Percentiles rank a stretch among this genome's conserved stretches.
Conservation (phyloP, 2,113 vertebrate species). For the Coptodon bakossiorum region DNA sequence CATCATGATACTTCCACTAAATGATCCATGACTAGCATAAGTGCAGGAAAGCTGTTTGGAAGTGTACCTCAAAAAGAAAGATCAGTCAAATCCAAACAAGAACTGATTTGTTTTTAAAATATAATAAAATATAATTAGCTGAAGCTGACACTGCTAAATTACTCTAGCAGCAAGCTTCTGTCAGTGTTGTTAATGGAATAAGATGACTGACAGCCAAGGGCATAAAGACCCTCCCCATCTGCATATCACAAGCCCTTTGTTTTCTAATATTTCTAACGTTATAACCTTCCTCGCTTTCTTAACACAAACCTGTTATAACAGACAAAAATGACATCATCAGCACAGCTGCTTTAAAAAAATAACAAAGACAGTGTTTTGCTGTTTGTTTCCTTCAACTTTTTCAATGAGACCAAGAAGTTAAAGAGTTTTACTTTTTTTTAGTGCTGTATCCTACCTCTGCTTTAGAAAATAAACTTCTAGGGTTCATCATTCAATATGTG, state of each 20-base stretch:
- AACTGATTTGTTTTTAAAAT: neutral
- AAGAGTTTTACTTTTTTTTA: neutral
- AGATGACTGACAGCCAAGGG: neutral
- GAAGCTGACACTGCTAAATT: neutral
- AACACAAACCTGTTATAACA: neutral
- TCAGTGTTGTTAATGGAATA: conserved; percentile 15
- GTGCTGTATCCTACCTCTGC: neutral
- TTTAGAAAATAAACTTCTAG: neutral
- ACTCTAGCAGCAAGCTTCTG: neutral
- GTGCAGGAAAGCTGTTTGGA: neutral
- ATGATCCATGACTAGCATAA: neutral
- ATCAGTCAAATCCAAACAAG: neutral
- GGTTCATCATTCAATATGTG: conserved; percentile 3
- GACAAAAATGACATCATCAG: neutral
- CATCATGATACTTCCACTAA: neutral
- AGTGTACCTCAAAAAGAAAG: neutral
- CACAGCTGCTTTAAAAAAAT: neutral
- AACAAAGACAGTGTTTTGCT: neutral
- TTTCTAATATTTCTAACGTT: neutral
- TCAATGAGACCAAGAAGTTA: neutral
- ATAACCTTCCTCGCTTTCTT: neutral
- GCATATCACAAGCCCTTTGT: neutral
- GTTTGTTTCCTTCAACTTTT: neutral
- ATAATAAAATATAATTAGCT: neutral
- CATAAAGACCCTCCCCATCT: neutral